These are phyloP conservation scores for Styela clava DNA, from an alignment of 23 tunicate genomes.

Conservation along the genomic window DNA sequence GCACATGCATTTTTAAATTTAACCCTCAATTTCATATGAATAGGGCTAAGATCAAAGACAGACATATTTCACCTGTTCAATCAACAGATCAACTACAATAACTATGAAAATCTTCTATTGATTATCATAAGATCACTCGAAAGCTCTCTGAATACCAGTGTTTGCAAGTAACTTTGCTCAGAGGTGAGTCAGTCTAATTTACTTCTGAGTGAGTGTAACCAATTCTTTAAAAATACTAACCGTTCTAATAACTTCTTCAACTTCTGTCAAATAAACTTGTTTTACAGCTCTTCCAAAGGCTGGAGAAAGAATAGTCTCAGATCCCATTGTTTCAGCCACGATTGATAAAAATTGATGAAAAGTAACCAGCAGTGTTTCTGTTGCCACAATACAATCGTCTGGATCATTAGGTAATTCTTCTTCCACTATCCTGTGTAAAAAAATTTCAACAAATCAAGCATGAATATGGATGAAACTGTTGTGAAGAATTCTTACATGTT, in stretches of 20 bases:
- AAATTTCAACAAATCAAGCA: neutral
- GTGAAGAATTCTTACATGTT: neutral
- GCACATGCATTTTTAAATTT: no score
- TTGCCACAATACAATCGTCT: neutral
- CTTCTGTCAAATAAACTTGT: slow-evolving; percentile 65
- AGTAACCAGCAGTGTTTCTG: slow-evolving; percentile 45
- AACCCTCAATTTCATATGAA: no score
- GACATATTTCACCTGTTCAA: no score
- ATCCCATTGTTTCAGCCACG: slow-evolving; percentile 64
- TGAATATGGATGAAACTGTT: neutral
- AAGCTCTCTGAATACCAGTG: no score
- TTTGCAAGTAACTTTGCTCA: no score
- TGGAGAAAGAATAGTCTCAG: slow-evolving; percentile 42
- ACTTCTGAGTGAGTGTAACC: no score
- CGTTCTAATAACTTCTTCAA: slow-evolving; percentile 60
- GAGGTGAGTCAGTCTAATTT: no score
- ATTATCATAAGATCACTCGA: no score
- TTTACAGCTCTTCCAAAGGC: slow-evolving; percentile 57
- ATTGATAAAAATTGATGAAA: slow-evolving; percentile 74
- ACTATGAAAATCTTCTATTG: no score
- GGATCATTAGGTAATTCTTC: slow-evolving; percentile 6
- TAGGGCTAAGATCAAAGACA: no score
- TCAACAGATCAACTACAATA: no score
- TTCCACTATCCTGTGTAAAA: neutral
- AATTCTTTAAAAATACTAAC: no score